Conservation (phyloP, 1,140 invertebrate genomes). For the Drosophila quadrilineata region DNA sequence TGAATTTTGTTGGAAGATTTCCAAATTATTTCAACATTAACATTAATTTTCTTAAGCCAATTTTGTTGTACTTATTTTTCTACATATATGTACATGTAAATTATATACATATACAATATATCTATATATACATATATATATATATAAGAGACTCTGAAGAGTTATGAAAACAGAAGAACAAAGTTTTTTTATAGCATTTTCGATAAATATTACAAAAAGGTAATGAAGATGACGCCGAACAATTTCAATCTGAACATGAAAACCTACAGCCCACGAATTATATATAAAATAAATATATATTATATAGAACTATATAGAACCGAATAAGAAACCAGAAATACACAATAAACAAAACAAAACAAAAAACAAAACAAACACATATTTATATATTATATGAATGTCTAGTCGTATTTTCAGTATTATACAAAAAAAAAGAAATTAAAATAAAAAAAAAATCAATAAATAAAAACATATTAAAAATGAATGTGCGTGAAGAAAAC, state of each 20-base stretch:
- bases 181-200: conserved; percentile 73
- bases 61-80: conserved; percentile 42
- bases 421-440: conserved; percentile 51
- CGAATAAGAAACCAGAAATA: conserved; percentile 22
- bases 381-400: conserved; percentile 80
- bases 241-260: conserved; percentile 71
- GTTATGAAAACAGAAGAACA: conserved; percentile 8
- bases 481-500: conserved; percentile 44
- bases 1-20: conserved; percentile 38
- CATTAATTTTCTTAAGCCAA: neutral
- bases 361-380: conserved; percentile 58
- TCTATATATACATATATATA: too few relatives aligned
- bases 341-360: conserved; percentile 35
- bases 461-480: conserved; percentile 45
- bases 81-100: conserved; percentile 15
- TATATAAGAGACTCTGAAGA: neutral
- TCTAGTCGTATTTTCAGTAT: conserved; percentile 81
- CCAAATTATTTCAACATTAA: conserved; percentile 8
- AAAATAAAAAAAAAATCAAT: conserved; percentile 22
- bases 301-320: conserved; percentile 64
- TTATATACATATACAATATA: neutral
- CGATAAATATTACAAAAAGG: conserved; percentile 57
- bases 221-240: conserved; percentile 31
- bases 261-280: conserved; percentile 70
- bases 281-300: conserved; percentile 54